A percentile compares a stretch with the other conserved stretches of the same genome.
phyloP scores from a whole-genome alignment of 2,113 vertebrate species.

The Paradoxurus hermaphroditus region DNA sequence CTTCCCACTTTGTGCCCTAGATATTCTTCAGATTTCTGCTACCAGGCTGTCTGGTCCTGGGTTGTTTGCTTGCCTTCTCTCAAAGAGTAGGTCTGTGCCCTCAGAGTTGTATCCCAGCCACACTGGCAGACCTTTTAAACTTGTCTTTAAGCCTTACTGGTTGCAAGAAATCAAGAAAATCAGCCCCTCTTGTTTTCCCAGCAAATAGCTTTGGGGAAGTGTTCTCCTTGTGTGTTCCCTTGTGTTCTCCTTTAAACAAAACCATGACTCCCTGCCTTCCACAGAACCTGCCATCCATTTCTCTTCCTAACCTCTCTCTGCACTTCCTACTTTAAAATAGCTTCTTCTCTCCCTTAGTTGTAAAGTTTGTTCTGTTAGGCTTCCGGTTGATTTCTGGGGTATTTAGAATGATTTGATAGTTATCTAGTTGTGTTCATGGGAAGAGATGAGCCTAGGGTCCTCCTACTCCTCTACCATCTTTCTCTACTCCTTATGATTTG shows the following conservation, averaged over 20 bases:
- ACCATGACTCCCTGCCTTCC: background rate
- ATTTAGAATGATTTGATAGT: background rate
- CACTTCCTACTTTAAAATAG: background rate
- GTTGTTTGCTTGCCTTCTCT: background rate
- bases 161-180: background rate
- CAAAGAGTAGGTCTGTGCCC: background rate
- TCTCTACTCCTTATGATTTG: background rate
- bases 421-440: background rate
- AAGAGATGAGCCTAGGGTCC: background rate
- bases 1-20: background rate
- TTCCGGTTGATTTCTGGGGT: background rate
- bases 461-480: background rate
- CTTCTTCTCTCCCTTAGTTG: background rate
- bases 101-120: background rate
- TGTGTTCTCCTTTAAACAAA: too few relatives aligned
- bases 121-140: background rate
- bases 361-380: background rate
- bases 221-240: background rate
- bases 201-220: background rate
- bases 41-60: background rate
- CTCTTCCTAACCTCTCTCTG: background rate
- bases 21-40: background rate
- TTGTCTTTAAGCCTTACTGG: background rate
- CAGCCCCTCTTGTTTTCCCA: background rate
- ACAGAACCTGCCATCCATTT: background rate